Evolutionary conservation across 2,797 vertebrate genomes (phyloP).

Genomic region (Clamator glandarius): DNA sequence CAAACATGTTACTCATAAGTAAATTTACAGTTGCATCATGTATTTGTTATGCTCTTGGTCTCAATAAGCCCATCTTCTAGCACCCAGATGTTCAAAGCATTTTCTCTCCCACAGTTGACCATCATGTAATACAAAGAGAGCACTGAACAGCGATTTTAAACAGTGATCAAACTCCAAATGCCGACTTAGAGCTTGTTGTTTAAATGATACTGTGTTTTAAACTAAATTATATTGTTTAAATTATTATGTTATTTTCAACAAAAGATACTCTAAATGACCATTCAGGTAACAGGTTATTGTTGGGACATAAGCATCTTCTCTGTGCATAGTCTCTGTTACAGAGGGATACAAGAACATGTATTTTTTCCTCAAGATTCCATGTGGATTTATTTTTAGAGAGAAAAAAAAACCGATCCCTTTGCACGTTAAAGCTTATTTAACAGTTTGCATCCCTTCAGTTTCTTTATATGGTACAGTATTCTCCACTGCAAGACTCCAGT

Average conservation of each 20-base stretch:
- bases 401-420: not conserved
- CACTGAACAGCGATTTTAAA: not conserved
- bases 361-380: not conserved
- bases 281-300: not conserved
- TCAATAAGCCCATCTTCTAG: not conserved
- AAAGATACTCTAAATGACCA: not conserved
- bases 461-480: not conserved
- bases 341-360: not conserved
- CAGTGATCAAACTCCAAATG: not conserved
- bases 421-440: slow-evolving; percentile 43
- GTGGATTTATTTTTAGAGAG: not conserved
- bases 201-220: not conserved
- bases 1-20: not conserved
- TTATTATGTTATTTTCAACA: not conserved
- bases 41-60: slow-evolving; percentile 27
- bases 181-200: not conserved
- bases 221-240: not conserved
- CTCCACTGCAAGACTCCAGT: not conserved
- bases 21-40: slow-evolving; percentile 28
- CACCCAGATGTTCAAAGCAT: not conserved
- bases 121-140: not conserved
- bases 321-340: not conserved
- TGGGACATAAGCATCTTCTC: not conserved
- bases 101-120: not conserved
- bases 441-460: not conserved